Conservation (phyloP, 2,113 vertebrate genomes). For the Rallus limicola region DNA sequence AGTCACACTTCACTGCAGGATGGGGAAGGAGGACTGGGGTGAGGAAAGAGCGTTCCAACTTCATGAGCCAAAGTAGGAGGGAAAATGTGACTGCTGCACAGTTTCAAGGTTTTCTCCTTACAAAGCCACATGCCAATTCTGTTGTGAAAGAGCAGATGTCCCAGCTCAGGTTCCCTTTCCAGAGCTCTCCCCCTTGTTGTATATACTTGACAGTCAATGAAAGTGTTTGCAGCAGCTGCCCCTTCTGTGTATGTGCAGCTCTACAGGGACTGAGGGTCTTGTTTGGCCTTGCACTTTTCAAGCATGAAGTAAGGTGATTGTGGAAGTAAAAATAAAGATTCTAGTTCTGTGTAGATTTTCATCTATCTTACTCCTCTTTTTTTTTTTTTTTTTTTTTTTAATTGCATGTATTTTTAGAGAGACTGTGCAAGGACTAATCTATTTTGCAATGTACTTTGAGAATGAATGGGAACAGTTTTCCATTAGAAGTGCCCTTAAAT, state of each 20-base stretch:
- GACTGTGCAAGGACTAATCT: not conserved
- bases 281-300: not conserved
- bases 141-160: not conserved
- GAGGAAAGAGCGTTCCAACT: not conserved
- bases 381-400: not conserved
- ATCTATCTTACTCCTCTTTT: not conserved
- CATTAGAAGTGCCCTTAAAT: not conserved
- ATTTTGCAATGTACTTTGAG: not conserved
- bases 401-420: conserved; percentile 3
- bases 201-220: not conserved
- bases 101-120: not conserved
- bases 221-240: not conserved
- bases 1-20: not conserved
- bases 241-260: not conserved
- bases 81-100: not conserved
- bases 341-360: not conserved
- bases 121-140: not conserved
- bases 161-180: not conserved
- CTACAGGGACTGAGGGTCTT: not conserved
- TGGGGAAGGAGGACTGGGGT: not conserved
- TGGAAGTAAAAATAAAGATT: not conserved
- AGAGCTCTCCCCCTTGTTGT: not conserved
- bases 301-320: not conserved
- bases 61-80: not conserved
- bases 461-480: conserved; percentile 8